Base-by-base conservation (phyloP, 2,888 invertebrate genomes). In the Coenonympha glycerion region DNA sequence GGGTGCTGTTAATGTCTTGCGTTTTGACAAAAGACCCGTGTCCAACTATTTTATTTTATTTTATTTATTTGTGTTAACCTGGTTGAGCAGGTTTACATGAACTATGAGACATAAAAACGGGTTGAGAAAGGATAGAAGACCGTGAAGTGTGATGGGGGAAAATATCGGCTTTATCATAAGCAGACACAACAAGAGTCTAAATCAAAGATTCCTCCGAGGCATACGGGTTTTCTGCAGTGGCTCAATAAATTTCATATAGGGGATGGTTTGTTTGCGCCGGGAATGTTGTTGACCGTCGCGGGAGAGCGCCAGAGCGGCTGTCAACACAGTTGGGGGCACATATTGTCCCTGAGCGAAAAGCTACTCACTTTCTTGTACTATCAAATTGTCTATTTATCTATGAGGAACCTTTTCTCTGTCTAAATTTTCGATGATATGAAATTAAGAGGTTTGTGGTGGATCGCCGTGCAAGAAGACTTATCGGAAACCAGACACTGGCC, bases 211-310 rank as follows among this genome's bases (percentile, higher is more conserved):
- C 9, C 11, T 22, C 39, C 22, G 58, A 62, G 61, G 56, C 54
- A 58, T 57, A 54, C 62, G 47, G 60, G 66, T 65, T 60, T 60
- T 59, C 63, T 62, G 60, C 58, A 57, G 64, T 68, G 65, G 69
- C 64, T 67, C 71, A 71, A 73, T 74, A 76, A 73, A 74, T 72
- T 73, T 73, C 65, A 69, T 67, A 69, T 65, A 34, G 49, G 63
- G 71, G 69, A 67, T 57, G 65, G 66, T 59, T 59, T 77, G 75
- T 77, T 77, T 77, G 73, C 73, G 39, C 41, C 66, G 61, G 64
- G 68, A 72, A 73, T 74, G 65, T 68, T 73, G 76, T 74, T 72
- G 71, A 73, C 71, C 67, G 60, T 58, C 59, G 59, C 63, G 63
- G 71, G 71, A 67, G 68, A 61, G 74, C 68, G 72, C 62, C 66